Conservation (phyloP, 2,113 vertebrate species). For the Trogon surrucura region DNA sequence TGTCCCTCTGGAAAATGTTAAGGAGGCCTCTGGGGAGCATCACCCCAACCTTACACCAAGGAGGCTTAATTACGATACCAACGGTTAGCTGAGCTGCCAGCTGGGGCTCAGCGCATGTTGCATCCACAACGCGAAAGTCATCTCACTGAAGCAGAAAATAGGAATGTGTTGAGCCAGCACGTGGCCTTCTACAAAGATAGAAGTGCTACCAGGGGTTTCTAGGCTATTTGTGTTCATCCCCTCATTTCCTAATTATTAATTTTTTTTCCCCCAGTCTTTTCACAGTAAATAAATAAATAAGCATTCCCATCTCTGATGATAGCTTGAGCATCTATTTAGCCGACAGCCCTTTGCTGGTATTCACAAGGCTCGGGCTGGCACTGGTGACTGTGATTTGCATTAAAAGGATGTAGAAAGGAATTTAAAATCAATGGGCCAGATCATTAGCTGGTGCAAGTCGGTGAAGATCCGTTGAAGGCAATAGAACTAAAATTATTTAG, state of each 20-base stretch:
- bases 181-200: neutral
- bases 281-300: neutral
- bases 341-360: neutral
- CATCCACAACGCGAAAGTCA: neutral
- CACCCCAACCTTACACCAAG: neutral
- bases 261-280: neutral
- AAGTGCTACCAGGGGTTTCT: neutral
- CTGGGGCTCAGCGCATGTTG: neutral
- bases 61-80: neutral
- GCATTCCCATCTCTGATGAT: neutral
- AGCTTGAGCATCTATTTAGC: neutral
- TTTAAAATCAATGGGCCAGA: slow-evolving; percentile 36
- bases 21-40: neutral
- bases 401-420: neutral
- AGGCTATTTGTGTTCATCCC: neutral
- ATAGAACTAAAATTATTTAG: neutral
- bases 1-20: neutral
- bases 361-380: neutral
- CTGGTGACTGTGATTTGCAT: neutral
- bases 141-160: slow-evolving; percentile 56
- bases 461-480: neutral
- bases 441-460: slow-evolving; percentile 25
- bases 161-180: neutral
- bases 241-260: neutral
- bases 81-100: slow-evolving; percentile 5